Percentiles rank a stretch among this genome's conserved stretches.
phyloP scores from a whole-genome alignment of 1,140 invertebrate genomes.

The Drosophila parabipectinata region DNA sequence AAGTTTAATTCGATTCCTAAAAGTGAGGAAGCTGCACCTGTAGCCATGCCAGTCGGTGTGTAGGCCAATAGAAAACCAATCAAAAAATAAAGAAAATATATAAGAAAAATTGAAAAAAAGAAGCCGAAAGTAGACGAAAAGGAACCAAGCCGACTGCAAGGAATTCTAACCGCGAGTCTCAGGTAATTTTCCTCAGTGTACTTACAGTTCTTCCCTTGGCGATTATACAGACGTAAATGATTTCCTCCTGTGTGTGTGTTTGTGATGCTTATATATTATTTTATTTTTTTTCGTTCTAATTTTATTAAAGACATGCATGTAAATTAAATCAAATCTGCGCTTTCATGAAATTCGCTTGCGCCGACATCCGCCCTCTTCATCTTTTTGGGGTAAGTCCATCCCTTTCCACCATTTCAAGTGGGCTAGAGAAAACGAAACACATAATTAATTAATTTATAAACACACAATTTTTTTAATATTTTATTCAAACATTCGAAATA shows the following conservation, averaged over 20 bases:
- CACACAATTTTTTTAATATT: no score
- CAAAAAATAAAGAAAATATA: background rate
- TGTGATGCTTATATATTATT: conserved; percentile 5
- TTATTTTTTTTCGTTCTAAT: conserved; percentile 54
- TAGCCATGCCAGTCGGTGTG: conserved; percentile 3
- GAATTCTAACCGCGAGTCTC: background rate
- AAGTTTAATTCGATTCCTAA: conserved; percentile 1
- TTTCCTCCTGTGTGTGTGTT: conserved; percentile 13
- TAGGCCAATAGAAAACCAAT: background rate
- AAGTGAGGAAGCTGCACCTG: conserved; percentile 4
- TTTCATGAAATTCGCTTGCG: conserved; percentile 28
- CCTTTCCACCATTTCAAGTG: background rate
- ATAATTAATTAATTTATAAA: background rate
- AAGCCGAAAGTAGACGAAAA: background rate
- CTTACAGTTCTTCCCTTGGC: background rate
- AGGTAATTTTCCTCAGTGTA: conserved; percentile 7
- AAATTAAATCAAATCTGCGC: conserved; percentile 77
- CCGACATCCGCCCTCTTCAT: conserved; percentile 5
- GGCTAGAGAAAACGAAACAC: background rate
- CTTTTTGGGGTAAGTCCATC: background rate
- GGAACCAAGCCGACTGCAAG: background rate
- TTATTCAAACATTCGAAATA: no score
- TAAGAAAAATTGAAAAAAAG: background rate
- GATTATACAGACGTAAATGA: background rate
- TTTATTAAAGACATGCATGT: conserved; percentile 73